Evolutionary conservation across 2,888 invertebrate genomes (phyloP), one percentile per base, ranked within the genome.

Genomic region (Agrotis segetum): DNA sequence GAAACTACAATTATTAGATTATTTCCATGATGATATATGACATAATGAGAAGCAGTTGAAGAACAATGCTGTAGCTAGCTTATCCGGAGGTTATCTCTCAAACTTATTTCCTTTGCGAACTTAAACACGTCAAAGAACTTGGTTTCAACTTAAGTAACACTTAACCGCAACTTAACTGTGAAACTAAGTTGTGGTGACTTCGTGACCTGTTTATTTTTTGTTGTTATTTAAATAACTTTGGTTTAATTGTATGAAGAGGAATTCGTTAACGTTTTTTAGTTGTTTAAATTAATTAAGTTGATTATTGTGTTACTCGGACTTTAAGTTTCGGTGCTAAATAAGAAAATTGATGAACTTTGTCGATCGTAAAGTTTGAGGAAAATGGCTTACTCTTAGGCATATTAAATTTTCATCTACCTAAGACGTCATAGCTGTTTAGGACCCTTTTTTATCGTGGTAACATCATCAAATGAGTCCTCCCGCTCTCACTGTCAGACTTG

Each of bases 61-160:
- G 82, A 84, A 84, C 84, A 84, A 84, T 85, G 82, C 77, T 71
- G 62, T 68, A 55, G 63, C 58, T 19, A 46, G 34, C 58, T 63
- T 74, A 83, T 84, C 83, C 67, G 77, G 77, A 84, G 83, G 85
- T 76, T 74, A 84, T 84, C 84, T 83, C 49, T 63, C n/a, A 46
- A 74, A 75, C 67, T 61, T 75, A 81, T 84, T 82, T 84, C 84
- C 84, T 77, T 73, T 71, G 79, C 75, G 47, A 77, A 81, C 73
- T 73, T 81, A 62, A 71, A 71, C 68, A 44, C 67, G 56, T 65
- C 68, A 49, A 64, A 74, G 67, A 79, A 76, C 67, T 80, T 63
- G 46, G 52, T 44, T 62, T 65, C 67, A 79, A 71, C 55, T 71
- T 64, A 71, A 73, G 71, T 71, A 71, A 76, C 40, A 62, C 61